Evolutionary conservation across 2,113 vertebrate genomes (phyloP), one percentile per base, ranked within the genome.

Genomic region (Rhea pennata): DNA sequence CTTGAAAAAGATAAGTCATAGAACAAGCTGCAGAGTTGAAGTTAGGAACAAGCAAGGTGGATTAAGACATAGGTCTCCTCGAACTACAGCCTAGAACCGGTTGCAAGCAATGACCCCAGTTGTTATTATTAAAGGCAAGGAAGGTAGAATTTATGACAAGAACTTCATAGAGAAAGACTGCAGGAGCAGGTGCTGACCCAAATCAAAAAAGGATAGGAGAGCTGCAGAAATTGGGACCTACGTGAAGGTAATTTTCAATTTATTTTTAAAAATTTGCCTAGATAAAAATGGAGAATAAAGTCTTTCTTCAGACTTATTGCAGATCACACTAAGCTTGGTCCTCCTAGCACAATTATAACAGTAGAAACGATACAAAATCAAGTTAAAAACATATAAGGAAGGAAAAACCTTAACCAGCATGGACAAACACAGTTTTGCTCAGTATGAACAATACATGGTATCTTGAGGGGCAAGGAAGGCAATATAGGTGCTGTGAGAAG

Each of bases 41-140:
- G 5, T 8, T 2, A 0, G 26, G 31, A 27, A 40, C 14, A 6
- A 27, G 39, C 7, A 33, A 40, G 70, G 8, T 2, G 10, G 15
- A 5, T 67, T 42, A 72, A 73, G 14, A 39, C 15, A 33, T 2
- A 53, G 69, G 8, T 20, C 20, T 58, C 36, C 44, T 11, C 31
- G 11, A 73, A 39, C 61, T 61, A 67, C 12, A 81, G 6, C 20
- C 46, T 7, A 22, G 10, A 87, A 91, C 0, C 10, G 13, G 15
- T 58, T 73, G 36, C 10, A 91, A 83, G 15, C 2, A 83, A 61
- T 9, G 81, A 67, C 8, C 9, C 5, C 27, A 31, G 16, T 51
- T 61, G 51, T 10, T 40, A 23, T 77, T 71, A 44, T 15, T 48
- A 89, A 85, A 86, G 13, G 17, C 6, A 39, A 71, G 26, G 36